Base-by-base conservation (phyloP, 2,113 vertebrate genomes). In the Bubo bubo region DNA sequence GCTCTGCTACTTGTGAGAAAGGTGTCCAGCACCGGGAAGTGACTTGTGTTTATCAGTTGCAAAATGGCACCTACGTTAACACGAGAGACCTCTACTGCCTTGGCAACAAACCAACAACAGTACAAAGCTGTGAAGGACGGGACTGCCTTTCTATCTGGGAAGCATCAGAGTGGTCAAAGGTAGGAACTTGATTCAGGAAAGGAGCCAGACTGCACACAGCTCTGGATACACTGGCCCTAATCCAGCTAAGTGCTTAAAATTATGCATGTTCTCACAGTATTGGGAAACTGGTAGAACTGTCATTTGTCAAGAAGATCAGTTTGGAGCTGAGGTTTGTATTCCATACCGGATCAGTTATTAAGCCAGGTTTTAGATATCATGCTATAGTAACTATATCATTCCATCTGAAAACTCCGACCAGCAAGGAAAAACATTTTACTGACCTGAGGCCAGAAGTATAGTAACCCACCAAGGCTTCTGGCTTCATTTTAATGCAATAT, bases 101-200 rank as follows among this genome's bases (percentile, higher is more conserved):
- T 1, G 98, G 98, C 43, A 98, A 93, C 73, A 99, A 99, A 79
- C 99, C 99, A 3, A 60, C 98, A 3, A 75, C 95, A 1, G 45
- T 98, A 50, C 99, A 99, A 89, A 98, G 96, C 98, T 99, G 99
- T 10, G 99, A 99, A 96, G 99, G 99, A 26, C 98, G 98, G 37
- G 98, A 98, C 94, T 99, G 99, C 93, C 98, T 99, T 68, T 99
- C 98, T 14, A 97, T 99, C 89, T 99, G 99, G 99, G 99, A 99
- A 90, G 99, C 99, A 1, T 99, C 99, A 1, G 99, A 99, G 96
- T 99, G 99, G 99, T 99, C 99, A 79, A 98, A 99, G 99, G 99
- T 99, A 95, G 52, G 97, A 95, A 9, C 24, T 26, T 14, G 53
- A 30, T n/a, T 43, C 21, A 9, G 77, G 53, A 68, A 55, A 60